A percentile compares a stretch with the other conserved stretches of the same genome.
Conservation (phyloP, 2,888 invertebrate species). For the Laspeyria flexula region DNA sequence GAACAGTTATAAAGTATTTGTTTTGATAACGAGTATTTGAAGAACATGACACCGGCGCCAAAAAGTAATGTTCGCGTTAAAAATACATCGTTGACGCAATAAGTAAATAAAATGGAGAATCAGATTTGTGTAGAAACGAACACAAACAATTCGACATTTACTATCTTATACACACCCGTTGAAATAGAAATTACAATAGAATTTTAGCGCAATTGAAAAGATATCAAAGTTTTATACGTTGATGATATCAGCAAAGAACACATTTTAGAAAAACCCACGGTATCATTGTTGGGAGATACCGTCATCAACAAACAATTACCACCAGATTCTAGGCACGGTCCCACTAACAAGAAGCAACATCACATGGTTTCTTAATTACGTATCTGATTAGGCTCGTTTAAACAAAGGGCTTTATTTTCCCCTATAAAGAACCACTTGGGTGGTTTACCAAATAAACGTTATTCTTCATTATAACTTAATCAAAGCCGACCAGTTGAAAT, state of each 20-base stretch:
- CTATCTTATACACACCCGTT: not conserved
- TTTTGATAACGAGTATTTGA: constrained; percentile 5
- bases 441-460: no score
- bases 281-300: no score
- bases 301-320: no score
- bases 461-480: not conserved
- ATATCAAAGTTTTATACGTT: no score
- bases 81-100: constrained; percentile 24
- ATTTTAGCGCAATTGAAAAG: not conserved
- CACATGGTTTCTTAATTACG: not conserved
- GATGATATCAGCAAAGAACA: no score
- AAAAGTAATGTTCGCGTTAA: not conserved
- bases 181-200: not conserved
- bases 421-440: constrained; percentile 18
- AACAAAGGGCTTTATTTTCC: not conserved
- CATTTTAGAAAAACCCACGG: no score
- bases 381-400: no score
- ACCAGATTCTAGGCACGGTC: no score
- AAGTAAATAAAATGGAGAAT: constrained; percentile 2
- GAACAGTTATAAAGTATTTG: constrained; percentile 8
- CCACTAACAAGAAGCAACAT: no score
- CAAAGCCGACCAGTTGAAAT: constrained; percentile 19
- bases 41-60: constrained; percentile 19
- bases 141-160: not conserved
- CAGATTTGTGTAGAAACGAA: not conserved